These are phyloP conservation scores for Alligator sinensis DNA, from an alignment of 2,113 vertebrate species.

Conservation along the genomic window DNA sequence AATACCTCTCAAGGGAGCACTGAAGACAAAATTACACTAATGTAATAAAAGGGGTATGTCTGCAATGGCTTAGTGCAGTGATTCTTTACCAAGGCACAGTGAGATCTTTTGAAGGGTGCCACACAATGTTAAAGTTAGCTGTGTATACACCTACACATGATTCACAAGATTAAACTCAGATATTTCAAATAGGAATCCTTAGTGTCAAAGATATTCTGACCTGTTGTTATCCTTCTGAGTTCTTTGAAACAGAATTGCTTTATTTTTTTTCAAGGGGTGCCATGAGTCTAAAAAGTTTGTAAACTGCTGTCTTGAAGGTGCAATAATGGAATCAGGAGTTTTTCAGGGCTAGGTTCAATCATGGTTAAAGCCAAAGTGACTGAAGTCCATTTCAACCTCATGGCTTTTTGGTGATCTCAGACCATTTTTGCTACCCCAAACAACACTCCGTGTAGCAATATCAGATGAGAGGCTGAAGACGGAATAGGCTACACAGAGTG, in stretches of 20 bases:
- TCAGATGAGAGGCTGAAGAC: background rate
- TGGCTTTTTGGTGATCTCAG: fast-evolving
- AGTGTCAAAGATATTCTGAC: too few relatives aligned
- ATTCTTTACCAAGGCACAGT: too few relatives aligned
- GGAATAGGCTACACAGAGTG: background rate
- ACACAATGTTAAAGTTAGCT: too few relatives aligned
- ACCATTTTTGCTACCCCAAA: fast-evolving
- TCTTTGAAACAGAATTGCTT: too few relatives aligned
- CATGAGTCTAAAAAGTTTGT: too few relatives aligned
- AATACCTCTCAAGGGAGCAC: constrained; percentile 34
- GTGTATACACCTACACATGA: too few relatives aligned
- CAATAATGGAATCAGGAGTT: constrained; percentile 2
- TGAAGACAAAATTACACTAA: constrained; percentile 38
- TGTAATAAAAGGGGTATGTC: constrained; percentile 29
- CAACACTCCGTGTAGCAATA: background rate
- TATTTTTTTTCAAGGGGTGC: too few relatives aligned
- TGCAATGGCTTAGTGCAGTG: constrained; percentile 25
- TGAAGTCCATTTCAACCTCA: background rate
- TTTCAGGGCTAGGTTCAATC: constrained; percentile 36
- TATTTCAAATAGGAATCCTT: too few relatives aligned
- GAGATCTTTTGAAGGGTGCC: too few relatives aligned
- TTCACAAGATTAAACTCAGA: too few relatives aligned
- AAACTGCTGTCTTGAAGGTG: too few relatives aligned
- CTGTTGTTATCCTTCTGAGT: too few relatives aligned
- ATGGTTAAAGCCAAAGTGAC: constrained; percentile 31